A percentile compares a stretch with the other conserved stretches of the same genome.
Evolutionary conservation across 2,888 invertebrate species (phyloP).

Genomic region (Eupithecia exiguata): DNA sequence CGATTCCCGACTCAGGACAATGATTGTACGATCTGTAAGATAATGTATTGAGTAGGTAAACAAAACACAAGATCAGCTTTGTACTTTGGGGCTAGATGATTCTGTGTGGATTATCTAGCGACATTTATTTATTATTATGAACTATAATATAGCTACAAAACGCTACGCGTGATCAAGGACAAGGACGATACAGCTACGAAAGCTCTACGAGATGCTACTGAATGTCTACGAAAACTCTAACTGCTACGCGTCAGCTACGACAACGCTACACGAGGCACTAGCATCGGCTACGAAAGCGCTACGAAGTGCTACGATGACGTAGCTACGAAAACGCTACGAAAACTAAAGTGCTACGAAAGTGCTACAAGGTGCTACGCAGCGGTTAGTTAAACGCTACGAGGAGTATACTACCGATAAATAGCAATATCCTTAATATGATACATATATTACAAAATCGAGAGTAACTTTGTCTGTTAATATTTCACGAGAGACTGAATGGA

Average conservation of each 20-base stretch:
- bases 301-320: background rate
- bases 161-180: background rate
- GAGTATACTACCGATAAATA: too few relatives aligned
- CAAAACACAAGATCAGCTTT: too few relatives aligned
- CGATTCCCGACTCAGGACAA: too few relatives aligned
- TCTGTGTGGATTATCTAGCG: too few relatives aligned
- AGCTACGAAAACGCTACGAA: too few relatives aligned
- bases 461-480: background rate
- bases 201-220: background rate
- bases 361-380: too few relatives aligned
- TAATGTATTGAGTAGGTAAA: too few relatives aligned
- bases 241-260: background rate
- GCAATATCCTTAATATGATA: too few relatives aligned
- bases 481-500: background rate
- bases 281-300: background rate
- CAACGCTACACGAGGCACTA: too few relatives aligned
- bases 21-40: too few relatives aligned
- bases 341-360: background rate
- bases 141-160: background rate
- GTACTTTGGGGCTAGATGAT: too few relatives aligned
- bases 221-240: background rate
- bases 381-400: background rate
- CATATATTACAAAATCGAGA: background rate
- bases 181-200: background rate
- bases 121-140: too few relatives aligned